Percentiles rank a stretch among this genome's conserved stretches.
phyloP scores from a whole-genome alignment of 2,113 vertebrate species.

The Labeo rohita region DNA sequence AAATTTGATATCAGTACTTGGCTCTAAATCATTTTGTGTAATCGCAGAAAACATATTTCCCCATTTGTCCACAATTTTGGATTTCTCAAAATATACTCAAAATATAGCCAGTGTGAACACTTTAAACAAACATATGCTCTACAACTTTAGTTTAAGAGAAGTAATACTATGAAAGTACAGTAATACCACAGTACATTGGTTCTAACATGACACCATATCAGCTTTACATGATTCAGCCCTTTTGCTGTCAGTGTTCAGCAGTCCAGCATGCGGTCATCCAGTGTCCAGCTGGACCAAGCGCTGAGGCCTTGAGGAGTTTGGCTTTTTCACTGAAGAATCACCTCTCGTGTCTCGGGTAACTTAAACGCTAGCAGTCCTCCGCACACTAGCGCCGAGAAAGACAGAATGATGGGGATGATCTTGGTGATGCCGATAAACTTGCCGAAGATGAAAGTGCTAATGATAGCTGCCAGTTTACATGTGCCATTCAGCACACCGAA shows the following conservation, averaged over 20 bases:
- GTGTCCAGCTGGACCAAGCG: constrained; percentile 42
- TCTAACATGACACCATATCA: constrained; percentile 13
- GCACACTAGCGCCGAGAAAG: constrained; percentile 88
- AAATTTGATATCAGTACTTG: not conserved
- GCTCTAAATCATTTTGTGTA: not conserved
- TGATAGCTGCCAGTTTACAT: constrained; percentile 90
- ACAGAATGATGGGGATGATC: constrained; percentile 93
- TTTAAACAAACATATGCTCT: not conserved
- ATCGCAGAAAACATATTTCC: not conserved
- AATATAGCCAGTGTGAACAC: not conserved
- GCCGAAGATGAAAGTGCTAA: constrained; percentile 95
- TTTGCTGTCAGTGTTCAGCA: constrained; percentile 4
- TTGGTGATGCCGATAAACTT: constrained; percentile 94
- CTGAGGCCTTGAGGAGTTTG: constrained; percentile 58
- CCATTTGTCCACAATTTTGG: no score
- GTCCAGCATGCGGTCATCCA: not conserved
- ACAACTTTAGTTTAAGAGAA: not conserved
- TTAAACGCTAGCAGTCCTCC: constrained; percentile 91
- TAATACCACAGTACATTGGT: not conserved
- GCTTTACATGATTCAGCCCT: not conserved
- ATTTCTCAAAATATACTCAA: not conserved
- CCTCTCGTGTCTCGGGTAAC: constrained; percentile 93
- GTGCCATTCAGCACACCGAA: constrained; percentile 93
- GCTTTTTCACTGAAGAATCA: constrained; percentile 87
- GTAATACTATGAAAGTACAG: not conserved